phyloP scores from a whole-genome alignment of 2,113 vertebrate genomes.

The Neodontobutis hainanensis region DNA sequence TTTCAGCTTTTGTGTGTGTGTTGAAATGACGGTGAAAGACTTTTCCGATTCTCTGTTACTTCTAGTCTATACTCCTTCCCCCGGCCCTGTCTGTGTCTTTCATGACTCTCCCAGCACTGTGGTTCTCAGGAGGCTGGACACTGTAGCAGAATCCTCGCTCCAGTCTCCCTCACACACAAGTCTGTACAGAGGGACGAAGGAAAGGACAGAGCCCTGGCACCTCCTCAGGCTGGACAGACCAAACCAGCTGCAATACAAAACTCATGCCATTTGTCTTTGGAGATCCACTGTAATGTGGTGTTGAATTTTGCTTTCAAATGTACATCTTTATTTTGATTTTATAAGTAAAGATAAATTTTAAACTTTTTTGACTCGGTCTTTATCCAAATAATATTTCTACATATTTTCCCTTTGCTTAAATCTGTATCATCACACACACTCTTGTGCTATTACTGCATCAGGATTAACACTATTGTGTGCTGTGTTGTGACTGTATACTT shows the following conservation, averaged over 20 bases:
- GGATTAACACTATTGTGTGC: too few relatives aligned
- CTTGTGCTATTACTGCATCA: too few relatives aligned
- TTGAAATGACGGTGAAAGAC: slow-evolving; percentile 55
- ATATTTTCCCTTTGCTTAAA: not conserved
- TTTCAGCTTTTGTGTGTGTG: slow-evolving; percentile 39
- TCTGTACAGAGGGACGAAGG: slow-evolving; percentile 29
- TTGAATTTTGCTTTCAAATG: slow-evolving; percentile 71
- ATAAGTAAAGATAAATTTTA: slow-evolving; percentile 77
- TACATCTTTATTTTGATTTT: slow-evolving; percentile 81
- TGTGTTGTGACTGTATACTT: too few relatives aligned
- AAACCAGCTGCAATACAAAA: slow-evolving; percentile 44
- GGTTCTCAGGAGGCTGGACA: slow-evolving; percentile 61
- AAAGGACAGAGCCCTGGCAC: not conserved
- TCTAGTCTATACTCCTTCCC: too few relatives aligned
- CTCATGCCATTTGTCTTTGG: slow-evolving; percentile 59
- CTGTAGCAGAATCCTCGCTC: slow-evolving; percentile 59
- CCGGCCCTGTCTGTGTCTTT: slow-evolving; percentile 5
- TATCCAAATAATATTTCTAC: slow-evolving; percentile 13
- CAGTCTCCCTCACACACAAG: slow-evolving; percentile 27
- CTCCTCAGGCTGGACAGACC: not conserved
- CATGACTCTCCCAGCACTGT: slow-evolving; percentile 71
- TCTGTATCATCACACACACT: too few relatives aligned
- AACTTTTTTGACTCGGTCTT: slow-evolving; percentile 52
- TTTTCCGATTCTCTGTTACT: slow-evolving; percentile 27
- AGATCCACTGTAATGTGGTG: slow-evolving; percentile 62